Evolutionary conservation across 2,797 vertebrate genomes (phyloP), one percentile per base, ranked within the genome.

Genomic region (Peromyscus melanophrys): DNA sequence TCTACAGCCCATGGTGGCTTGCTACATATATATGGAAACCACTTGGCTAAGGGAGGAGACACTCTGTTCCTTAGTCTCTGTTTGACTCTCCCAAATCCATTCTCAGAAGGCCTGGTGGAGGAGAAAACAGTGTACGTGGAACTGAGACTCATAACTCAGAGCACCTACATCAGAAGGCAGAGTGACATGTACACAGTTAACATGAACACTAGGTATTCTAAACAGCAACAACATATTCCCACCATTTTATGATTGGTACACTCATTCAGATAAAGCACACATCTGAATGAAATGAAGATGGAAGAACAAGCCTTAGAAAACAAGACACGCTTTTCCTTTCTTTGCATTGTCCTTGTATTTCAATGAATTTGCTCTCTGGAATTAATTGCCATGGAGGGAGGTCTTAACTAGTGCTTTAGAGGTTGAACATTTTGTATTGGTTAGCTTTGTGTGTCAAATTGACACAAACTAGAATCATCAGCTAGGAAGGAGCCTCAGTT

Each of bases 111-210:
- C 3, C 76, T 71, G 34, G 21, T 23, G 52, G 27, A 65, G 10
- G 3, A 77, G 65, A 86, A 0, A 63, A 75, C 1, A 67, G 17
- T 40, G 4, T 73, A 67, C 84, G 9, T 49, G 11, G 2, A 19
- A 85, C 55, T 78, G 16, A 31, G 80, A 89, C 10, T 43, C 71
- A 13, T 86, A 69, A 78, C 85, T 82, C n/a, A 23, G 67, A 67
- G 37, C 73, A 43, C 6, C 61, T 89, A 49, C 21, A 6, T 46
- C 1, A 10, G 0, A 81, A 31, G 4, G 17, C 16, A 65, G 23
- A 85, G 4, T 12, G 69, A 90, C 8, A 40, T 21, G 19, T 85
- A 6, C n/a, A 11, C 21, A 86, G 40, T n/a, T 9, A 52, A 73
- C 16, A 34, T 0, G 2, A 89, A 69, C 78, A 34, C 9, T 85